phyloP scores from a whole-genome alignment of 1,140 invertebrate genomes.

The Drosophila teissieri region DNA sequence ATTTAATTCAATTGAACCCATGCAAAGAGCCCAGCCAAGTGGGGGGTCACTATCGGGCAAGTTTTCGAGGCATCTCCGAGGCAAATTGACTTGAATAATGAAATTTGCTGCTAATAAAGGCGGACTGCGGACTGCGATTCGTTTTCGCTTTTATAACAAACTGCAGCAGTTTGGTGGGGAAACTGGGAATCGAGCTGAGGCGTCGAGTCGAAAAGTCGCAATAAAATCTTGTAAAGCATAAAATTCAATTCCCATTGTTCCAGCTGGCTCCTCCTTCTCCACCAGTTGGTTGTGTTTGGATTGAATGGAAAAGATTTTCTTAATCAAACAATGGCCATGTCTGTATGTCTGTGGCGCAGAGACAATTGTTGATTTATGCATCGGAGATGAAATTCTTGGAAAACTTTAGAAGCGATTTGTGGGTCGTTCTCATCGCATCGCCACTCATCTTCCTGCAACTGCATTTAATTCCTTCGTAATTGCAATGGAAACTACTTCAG shows the following conservation, averaged over 20 bases:
- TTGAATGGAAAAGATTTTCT: constrained; percentile 68
- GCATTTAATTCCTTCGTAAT: constrained; percentile 40
- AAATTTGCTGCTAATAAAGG: constrained; percentile 67
- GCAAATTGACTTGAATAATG: constrained; percentile 77
- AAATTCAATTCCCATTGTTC: constrained; percentile 75
- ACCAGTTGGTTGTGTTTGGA: constrained; percentile 31
- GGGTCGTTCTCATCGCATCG: constrained; percentile 1
- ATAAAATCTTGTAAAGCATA: constrained; percentile 76
- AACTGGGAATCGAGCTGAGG: constrained; percentile 6
- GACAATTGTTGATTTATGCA: constrained; percentile 75
- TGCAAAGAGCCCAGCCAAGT: constrained; percentile 15
- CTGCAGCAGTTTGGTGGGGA: neutral
- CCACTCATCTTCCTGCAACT: constrained; percentile 4
- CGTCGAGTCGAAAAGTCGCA: constrained; percentile 67
- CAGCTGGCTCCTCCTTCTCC: constrained; percentile 3
- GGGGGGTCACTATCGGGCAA: constrained; percentile 43
- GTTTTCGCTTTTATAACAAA: constrained; percentile 30
- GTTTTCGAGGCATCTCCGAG: constrained; percentile 46
- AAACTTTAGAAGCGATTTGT: constrained; percentile 40
- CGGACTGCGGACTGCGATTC: constrained; percentile 26
- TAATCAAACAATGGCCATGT: constrained; percentile 66
- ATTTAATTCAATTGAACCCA: constrained; percentile 78
- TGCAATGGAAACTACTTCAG: constrained; percentile 34
- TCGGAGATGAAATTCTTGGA: constrained; percentile 67
- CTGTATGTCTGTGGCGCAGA: constrained; percentile 5